These are phyloP conservation scores for Pituophis catenifer DNA, from an alignment of 2,113 vertebrate genomes.

Conservation along the genomic window DNA sequence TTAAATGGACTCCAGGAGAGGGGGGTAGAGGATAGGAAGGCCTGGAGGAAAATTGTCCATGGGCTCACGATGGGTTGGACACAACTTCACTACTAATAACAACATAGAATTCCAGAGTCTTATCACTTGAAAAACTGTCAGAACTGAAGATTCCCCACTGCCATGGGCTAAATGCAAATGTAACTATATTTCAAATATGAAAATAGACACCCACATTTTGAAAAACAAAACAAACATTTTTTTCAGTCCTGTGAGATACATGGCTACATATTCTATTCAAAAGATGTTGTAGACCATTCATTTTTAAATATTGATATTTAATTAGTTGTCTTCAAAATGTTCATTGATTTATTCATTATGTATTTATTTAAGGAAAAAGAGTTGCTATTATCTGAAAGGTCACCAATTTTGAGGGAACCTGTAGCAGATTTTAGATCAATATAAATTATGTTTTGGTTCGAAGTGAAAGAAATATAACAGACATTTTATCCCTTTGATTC, in stretches of 20 bases:
- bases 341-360: constrained; percentile 22
- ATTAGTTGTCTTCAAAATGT: constrained; percentile 29
- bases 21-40: too few relatives aligned
- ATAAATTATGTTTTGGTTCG: constrained; percentile 27
- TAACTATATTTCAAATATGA: neutral
- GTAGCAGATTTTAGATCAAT: constrained; percentile 59
- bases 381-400: constrained; percentile 62
- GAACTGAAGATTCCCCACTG: neutral
- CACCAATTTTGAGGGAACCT: constrained; percentile 58
- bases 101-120: neutral
- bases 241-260: neutral
- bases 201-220: neutral
- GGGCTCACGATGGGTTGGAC: too few relatives aligned
- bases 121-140: neutral
- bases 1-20: too few relatives aligned
- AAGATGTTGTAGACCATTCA: neutral
- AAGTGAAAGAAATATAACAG: neutral
- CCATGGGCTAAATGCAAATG: neutral
- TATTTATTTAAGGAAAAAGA: constrained; percentile 39
- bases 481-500: neutral
- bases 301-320: neutral
- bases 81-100: too few relatives aligned
- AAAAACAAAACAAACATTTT: neutral
- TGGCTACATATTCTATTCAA: neutral
- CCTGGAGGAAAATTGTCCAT: too few relatives aligned